A percentile compares a stretch with the other conserved stretches of the same genome.
Evolutionary conservation across 1,140 invertebrate genomes (phyloP).

Genomic region (Hylaeus volcanicus): DNA sequence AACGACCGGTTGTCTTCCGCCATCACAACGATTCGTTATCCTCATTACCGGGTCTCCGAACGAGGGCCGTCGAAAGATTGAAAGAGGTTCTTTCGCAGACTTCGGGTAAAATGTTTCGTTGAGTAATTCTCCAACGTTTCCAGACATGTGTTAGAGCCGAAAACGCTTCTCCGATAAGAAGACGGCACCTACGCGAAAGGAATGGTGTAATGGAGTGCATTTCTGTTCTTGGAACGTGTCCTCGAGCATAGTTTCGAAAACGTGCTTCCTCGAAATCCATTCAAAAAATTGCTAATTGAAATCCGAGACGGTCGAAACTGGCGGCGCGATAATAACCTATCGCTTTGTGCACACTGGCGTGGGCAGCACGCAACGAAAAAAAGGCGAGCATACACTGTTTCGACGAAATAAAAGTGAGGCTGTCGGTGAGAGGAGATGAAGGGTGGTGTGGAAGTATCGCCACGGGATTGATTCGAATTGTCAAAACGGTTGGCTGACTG

Average conservation of each 20-base stretch:
- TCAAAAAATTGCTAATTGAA: constrained; percentile 1
- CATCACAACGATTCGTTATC: constrained; percentile 67
- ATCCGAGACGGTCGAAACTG: not conserved
- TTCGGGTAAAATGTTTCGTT: constrained; percentile 19
- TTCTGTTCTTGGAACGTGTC: not conserved
- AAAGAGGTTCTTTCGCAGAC: constrained; percentile 32
- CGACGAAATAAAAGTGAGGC: constrained; percentile 35
- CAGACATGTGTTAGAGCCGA: not conserved
- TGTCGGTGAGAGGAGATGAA: not conserved
- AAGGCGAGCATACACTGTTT: constrained; percentile 15
- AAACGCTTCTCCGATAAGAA: too few relatives aligned
- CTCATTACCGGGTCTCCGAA: constrained; percentile 61
- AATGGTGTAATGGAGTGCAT: too few relatives aligned
- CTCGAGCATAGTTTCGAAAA: not conserved
- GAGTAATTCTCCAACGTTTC: not conserved
- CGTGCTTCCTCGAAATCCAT: too few relatives aligned
- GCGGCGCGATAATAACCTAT: constrained; percentile 18
- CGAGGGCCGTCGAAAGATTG: constrained; percentile 5
- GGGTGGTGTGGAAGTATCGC: constrained; percentile 11
- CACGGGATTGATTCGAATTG: constrained; percentile 36
- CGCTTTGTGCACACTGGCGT: not conserved
- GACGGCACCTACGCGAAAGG: too few relatives aligned
- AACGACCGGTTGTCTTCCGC: constrained; percentile 58
- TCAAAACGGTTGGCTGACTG: constrained; percentile 53
- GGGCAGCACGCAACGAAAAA: not conserved